phyloP scores from a whole-genome alignment of 2,797 vertebrate genomes.

The Trachops cirrhosus region DNA sequence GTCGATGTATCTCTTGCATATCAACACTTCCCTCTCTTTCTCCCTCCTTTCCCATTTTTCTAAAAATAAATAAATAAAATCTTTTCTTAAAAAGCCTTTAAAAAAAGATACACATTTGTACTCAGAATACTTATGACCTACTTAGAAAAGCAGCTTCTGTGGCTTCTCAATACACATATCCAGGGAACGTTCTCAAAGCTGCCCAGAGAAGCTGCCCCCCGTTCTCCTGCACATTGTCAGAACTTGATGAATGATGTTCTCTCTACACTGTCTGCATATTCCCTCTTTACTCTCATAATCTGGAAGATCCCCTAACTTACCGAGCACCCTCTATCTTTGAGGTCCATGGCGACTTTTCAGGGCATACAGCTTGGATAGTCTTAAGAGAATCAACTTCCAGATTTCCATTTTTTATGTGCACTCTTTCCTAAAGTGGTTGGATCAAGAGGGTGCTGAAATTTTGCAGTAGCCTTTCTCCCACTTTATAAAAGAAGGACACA shows the following conservation, averaged over 20 bases:
- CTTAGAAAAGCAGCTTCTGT: background rate
- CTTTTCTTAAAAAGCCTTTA: too few species aligned
- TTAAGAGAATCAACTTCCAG: background rate
- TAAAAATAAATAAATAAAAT: too few species aligned
- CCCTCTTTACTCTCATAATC: background rate
- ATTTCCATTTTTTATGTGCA: fast-evolving
- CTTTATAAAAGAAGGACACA: background rate
- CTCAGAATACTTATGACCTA: background rate
- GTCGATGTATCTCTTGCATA: too few species aligned
- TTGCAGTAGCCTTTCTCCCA: background rate
- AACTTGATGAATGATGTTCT: background rate
- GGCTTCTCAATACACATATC: background rate
- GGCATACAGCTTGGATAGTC: background rate
- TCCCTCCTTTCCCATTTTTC: too few species aligned
- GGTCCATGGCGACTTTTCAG: background rate
- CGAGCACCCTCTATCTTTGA: background rate
- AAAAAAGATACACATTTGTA: background rate
- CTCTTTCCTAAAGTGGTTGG: background rate
- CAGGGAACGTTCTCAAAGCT: background rate
- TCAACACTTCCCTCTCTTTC: too few species aligned
- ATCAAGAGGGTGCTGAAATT: background rate
- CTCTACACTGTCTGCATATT: background rate
- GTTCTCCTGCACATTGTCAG: background rate
- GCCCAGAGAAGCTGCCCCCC: background rate
- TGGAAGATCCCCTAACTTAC: background rate